A percentile compares a stretch with the other conserved stretches of the same genome.
These are phyloP conservation scores for Neotoma lepida DNA, from an alignment of 2,113 vertebrate species.

Conservation along the genomic window DNA sequence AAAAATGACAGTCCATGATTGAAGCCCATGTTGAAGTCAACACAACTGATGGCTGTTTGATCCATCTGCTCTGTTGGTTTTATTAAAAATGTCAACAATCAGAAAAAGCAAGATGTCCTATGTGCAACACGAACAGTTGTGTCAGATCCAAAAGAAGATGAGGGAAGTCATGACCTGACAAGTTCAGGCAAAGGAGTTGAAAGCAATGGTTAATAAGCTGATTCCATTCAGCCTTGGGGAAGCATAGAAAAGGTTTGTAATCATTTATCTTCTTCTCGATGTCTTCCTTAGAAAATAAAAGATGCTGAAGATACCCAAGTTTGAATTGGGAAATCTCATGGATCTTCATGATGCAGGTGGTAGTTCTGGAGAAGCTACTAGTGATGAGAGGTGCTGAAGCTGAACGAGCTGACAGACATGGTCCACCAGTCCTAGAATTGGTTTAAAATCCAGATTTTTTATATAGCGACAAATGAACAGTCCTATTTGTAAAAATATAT, in stretches of 20 bases:
- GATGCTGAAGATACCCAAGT: background rate
- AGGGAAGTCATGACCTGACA: background rate
- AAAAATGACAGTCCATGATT: background rate
- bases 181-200: background rate
- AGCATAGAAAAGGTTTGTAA: background rate
- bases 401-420: background rate
- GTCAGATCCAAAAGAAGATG: background rate
- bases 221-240: background rate
- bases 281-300: background rate
- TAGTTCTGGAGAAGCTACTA: background rate
- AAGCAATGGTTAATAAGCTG: background rate
- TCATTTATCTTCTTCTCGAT: background rate
- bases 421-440: too few species aligned
- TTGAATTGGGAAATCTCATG: background rate
- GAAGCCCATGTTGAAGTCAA: background rate
- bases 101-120: background rate
- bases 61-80: background rate
- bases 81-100: background rate
- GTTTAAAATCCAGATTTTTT: background rate
- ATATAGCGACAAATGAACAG: background rate
- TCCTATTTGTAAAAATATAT: background rate
- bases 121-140: background rate
- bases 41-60: background rate
- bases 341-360: background rate
- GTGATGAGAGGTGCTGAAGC: too few species aligned